Evolutionary conservation across 1,140 invertebrate genomes (phyloP).

Genomic region (Bombus sylvicola): DNA sequence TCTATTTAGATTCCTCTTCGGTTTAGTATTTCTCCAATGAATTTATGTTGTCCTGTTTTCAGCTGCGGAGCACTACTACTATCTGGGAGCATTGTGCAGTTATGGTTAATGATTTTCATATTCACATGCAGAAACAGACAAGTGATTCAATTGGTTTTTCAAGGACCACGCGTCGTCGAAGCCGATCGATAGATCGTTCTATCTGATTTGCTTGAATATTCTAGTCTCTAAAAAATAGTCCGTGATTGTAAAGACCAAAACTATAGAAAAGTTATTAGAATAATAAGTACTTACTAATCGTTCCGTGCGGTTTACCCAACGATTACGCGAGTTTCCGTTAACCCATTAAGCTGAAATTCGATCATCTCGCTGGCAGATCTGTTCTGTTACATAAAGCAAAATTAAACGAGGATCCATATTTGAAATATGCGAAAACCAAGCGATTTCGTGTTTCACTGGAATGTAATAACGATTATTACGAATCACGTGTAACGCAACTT

Average conservation of each 20-base stretch:
- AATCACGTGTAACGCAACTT: background rate
- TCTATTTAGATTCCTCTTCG: no score
- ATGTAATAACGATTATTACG: background rate
- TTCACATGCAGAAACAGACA: no score
- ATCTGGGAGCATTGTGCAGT: conserved; percentile 74
- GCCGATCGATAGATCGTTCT: background rate
- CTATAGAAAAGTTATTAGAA: background rate
- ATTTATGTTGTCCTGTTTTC: conserved; percentile 30
- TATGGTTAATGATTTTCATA: conserved; percentile 63
- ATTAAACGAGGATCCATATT: background rate
- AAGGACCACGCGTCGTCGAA: background rate
- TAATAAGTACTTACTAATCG: background rate
- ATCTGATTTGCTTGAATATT: conserved; percentile 35
- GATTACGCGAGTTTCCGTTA: background rate
- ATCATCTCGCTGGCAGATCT: background rate
- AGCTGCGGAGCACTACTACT: conserved; percentile 73
- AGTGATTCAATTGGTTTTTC: background rate
- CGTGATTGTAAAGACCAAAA: conserved; percentile 24
- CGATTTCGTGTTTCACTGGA: background rate
- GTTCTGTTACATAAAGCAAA: background rate
- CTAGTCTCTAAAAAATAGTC: conserved; percentile 49
- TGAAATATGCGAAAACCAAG: background rate
- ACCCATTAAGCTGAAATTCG: background rate
- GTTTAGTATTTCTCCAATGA: no score
- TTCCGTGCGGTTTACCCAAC: background rate